Conservation (phyloP, 2,113 vertebrate species). For the Carettochelys insculpta region DNA sequence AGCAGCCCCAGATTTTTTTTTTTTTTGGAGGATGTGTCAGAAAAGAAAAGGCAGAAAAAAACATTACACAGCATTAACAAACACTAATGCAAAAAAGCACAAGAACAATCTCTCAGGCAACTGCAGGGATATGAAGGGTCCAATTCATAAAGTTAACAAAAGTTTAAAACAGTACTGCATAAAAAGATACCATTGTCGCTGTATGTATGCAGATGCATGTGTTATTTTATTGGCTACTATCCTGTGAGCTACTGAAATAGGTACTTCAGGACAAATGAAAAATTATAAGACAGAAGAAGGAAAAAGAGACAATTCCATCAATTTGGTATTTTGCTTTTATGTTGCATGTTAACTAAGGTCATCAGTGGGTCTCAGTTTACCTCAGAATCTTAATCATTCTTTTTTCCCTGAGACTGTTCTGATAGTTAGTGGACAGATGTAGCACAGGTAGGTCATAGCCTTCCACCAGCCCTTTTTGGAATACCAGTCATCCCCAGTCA, state of each 20-base stretch:
- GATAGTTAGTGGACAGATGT: not conserved
- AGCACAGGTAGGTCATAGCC: not conserved
- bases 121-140: not conserved
- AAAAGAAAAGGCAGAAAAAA: no score
- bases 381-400: not conserved
- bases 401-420: not conserved
- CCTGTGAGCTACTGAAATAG: not conserved
- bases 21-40: no score
- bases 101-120: not conserved
- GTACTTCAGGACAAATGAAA: not conserved
- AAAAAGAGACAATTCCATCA: not conserved
- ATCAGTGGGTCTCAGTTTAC: not conserved
- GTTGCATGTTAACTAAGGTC: not conserved
- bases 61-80: not conserved
- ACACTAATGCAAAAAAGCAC: not conserved
- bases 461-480: not conserved
- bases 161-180: not conserved
- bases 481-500: not conserved
- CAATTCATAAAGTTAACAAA: not conserved
- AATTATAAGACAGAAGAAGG: not conserved
- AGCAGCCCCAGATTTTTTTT: no score
- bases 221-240: not conserved
- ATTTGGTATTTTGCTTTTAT: conserved; percentile 6
- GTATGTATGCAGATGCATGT: no score
- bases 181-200: not conserved